Evolutionary conservation across 2,888 invertebrate genomes (phyloP).

Genomic region (Zygogramma bicolorata): DNA sequence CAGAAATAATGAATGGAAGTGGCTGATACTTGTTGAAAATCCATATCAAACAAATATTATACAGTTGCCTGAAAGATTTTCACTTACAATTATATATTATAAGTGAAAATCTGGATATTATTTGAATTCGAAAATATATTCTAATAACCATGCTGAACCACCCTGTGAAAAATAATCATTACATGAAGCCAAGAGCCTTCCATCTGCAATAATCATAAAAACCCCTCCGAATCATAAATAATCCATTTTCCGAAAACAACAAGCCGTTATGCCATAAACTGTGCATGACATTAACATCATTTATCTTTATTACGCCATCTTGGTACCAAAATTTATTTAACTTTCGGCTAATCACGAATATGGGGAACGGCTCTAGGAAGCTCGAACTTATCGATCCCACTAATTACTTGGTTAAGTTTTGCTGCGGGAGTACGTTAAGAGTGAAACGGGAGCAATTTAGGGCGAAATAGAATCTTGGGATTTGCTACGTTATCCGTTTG

Average conservation of each 20-base stretch:
- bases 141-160: neutral
- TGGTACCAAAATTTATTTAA: slow-evolving; percentile 40
- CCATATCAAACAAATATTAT: too few species aligned
- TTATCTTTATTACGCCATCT: slow-evolving; percentile 44
- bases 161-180: neutral
- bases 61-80: too few species aligned
- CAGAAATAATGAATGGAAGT: too few species aligned
- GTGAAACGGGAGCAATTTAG: slow-evolving; percentile 4
- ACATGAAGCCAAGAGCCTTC: neutral
- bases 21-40: too few species aligned
- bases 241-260: slow-evolving; percentile 35
- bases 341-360: slow-evolving; percentile 41
- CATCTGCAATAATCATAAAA: slow-evolving; percentile 19
- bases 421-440: neutral
- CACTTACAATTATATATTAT: too few species aligned
- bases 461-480: slow-evolving; percentile 4
- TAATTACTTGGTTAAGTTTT: slow-evolving; percentile 32
- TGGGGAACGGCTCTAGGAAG: slow-evolving; percentile 32
- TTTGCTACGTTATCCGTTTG: neutral
- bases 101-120: too few species aligned
- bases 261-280: slow-evolving; percentile 36
- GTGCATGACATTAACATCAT: slow-evolving; percentile 45
- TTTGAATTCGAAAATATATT: neutral
- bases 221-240: slow-evolving; percentile 24
- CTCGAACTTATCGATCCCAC: slow-evolving; percentile 35